Evolutionary conservation across 1,140 invertebrate species (phyloP).

Genomic region (Leptinotarsa undecemlineata): DNA sequence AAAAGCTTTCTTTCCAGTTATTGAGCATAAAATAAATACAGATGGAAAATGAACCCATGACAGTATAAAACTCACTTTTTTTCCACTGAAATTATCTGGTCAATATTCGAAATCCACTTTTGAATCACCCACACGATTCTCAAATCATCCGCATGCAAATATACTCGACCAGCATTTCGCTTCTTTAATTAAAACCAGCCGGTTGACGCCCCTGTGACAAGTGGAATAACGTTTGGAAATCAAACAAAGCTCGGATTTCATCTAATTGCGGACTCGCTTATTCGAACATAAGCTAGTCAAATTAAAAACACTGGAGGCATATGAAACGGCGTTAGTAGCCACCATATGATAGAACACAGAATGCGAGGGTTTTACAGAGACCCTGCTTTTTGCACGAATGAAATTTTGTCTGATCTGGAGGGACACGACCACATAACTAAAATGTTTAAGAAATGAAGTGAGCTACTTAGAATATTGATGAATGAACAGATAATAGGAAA

Average conservation of each 20-base stretch:
- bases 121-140: background rate
- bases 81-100: too few species aligned
- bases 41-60: too few species aligned
- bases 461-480: too few species aligned
- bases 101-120: conserved; percentile 2
- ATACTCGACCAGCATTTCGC: background rate
- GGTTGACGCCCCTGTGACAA: conserved; percentile 2
- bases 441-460: too few species aligned
- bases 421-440: too few species aligned
- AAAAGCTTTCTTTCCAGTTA: too few species aligned
- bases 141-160: background rate
- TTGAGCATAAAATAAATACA: too few species aligned
- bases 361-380: background rate
- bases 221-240: conserved; percentile 15
- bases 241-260: conserved; percentile 11
- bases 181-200: conserved; percentile 18
- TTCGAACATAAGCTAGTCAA: conserved; percentile 6
- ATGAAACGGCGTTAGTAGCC: conserved; percentile 15
- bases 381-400: conserved; percentile 7
- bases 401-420: background rate
- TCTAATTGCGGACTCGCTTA: background rate
- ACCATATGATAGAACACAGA: conserved; percentile 11
- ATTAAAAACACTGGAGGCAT: conserved; percentile 11
- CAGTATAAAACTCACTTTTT: too few species aligned
- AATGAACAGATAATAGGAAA: too few species aligned